Evolutionary conservation across 1,140 invertebrate genomes (phyloP).

Genomic region (Helicoverpa zea): DNA sequence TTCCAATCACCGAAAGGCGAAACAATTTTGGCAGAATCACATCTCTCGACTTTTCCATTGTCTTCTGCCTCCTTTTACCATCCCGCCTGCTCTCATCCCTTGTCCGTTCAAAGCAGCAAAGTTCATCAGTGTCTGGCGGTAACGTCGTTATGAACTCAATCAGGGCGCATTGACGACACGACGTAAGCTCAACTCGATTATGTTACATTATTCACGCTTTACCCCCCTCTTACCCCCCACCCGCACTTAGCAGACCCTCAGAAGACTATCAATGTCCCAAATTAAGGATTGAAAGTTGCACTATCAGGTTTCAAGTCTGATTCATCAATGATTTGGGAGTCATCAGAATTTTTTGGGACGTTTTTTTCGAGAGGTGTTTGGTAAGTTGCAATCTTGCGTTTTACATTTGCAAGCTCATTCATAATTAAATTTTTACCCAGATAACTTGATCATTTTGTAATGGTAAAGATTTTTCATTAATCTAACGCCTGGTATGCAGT

Average conservation of each 20-base stretch:
- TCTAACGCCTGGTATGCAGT: no score
- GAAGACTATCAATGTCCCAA: conserved; percentile 25
- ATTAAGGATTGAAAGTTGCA: conserved; percentile 24
- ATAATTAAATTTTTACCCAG: no score
- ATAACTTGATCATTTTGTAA: no score
- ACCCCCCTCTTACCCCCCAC: conserved; percentile 3
- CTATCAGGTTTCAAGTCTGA: conserved; percentile 15
- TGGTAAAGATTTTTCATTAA: no score
- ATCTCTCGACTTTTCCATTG: no score
- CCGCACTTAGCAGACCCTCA: conserved; percentile 21
- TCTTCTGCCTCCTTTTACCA: background rate
- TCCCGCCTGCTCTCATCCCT: conserved; percentile 47
- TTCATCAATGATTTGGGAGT: conserved; percentile 7
- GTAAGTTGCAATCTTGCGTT: background rate
- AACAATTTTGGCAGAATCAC: no score
- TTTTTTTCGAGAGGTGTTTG: background rate
- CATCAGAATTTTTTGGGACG: background rate
- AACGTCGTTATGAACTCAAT: conserved; percentile 80
- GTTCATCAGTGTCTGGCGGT: conserved; percentile 77
- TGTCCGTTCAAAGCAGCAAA: conserved; percentile 62
- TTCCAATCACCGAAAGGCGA: no score
- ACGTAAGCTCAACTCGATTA: conserved; percentile 79
- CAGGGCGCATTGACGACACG: conserved; percentile 77
- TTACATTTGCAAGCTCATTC: background rate
- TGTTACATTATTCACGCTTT: conserved; percentile 72